These are phyloP conservation scores for Chrysoperla carnea DNA, from an alignment of 1,140 invertebrate species.

Conservation along the genomic window DNA sequence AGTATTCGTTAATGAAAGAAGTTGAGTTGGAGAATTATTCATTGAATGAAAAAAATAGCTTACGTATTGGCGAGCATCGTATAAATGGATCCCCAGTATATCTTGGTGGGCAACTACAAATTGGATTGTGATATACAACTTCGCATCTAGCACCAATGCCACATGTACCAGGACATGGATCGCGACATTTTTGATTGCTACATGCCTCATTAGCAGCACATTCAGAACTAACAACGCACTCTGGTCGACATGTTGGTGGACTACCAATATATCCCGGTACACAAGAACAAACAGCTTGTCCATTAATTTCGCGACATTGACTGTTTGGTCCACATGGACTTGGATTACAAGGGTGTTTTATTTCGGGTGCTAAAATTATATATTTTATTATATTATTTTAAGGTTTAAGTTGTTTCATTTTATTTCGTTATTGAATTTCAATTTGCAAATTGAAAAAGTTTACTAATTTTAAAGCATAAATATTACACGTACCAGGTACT, in stretches of 20 bases:
- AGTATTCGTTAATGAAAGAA: constrained; percentile 1
- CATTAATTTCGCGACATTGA: constrained; percentile 30
- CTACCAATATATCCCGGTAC: constrained; percentile 29
- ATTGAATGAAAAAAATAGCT: constrained; percentile 2
- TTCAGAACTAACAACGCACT: constrained; percentile 34
- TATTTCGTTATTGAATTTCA: background rate
- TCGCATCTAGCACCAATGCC: constrained; percentile 36
- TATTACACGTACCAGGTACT: constrained; percentile 20
- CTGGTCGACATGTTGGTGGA: constrained; percentile 31
- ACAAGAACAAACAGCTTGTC: constrained; percentile 33
- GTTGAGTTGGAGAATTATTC: too few species aligned
- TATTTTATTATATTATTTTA: background rate
- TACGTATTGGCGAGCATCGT: constrained; percentile 21
- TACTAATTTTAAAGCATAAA: constrained; percentile 3
- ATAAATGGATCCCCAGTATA: constrained; percentile 37
- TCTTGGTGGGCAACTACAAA: constrained; percentile 30
- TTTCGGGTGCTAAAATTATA: constrained; percentile 23
- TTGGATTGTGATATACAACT: constrained; percentile 35
- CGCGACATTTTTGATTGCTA: constrained; percentile 32
- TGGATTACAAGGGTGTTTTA: constrained; percentile 38
- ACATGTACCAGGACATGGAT: constrained; percentile 40
- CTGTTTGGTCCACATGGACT: constrained; percentile 58
- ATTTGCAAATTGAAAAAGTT: constrained; percentile 5
- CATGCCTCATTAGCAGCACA: constrained; percentile 36
- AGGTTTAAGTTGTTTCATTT: background rate